Evolutionary conservation across 1,140 invertebrate genomes (phyloP), one percentile per base, ranked within the genome.

Genomic region (Lerema accius): DNA sequence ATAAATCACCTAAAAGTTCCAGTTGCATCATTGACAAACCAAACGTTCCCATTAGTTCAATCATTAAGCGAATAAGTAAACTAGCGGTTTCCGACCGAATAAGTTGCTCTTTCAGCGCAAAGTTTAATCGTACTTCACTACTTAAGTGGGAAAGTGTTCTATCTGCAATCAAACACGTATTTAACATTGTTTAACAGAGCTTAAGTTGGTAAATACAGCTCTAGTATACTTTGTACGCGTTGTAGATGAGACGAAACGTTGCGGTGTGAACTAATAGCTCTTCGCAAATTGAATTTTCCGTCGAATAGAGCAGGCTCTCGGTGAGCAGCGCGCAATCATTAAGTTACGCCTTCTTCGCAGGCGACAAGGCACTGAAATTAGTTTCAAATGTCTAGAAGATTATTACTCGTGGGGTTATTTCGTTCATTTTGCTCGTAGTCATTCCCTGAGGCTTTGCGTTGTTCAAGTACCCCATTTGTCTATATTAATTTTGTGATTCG

Each of bases 231-330:
- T 56, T 32, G 42, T 56, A 56, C 3, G 17, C 39, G 10, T 32
- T 15, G 17, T 43, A 56, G 53, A 56, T 19, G 40, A 28, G 40
- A 56, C 17, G 55, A 46, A 58, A 58, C 42, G 59, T 55, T 56
- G 75, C 65, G 78, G 82, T 82, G 76, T 77, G 76, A 66, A 74
- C 80, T 86, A 86, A 88, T 88, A 81, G 83, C 79, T 83, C 76
- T 73, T 82, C 78, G 74, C 78, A 84, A 78, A 88, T 86, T 86
- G 78, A 86, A 88, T 88, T 88, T 85, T 72, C 69, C 64, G 70
- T 75, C 73, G 73, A 84, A 88, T 78, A 81, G 80, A 80, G 76
- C 73, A 78, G 74, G 71, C 73, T 76, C 81, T 78, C 76, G 61
- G 69, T 73, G 74, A 72, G 76, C 71, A 73, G 71, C 78, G 72